Evolutionary conservation across 2,888 invertebrate species (phyloP).

Genomic region (Sinelater perroti): DNA sequence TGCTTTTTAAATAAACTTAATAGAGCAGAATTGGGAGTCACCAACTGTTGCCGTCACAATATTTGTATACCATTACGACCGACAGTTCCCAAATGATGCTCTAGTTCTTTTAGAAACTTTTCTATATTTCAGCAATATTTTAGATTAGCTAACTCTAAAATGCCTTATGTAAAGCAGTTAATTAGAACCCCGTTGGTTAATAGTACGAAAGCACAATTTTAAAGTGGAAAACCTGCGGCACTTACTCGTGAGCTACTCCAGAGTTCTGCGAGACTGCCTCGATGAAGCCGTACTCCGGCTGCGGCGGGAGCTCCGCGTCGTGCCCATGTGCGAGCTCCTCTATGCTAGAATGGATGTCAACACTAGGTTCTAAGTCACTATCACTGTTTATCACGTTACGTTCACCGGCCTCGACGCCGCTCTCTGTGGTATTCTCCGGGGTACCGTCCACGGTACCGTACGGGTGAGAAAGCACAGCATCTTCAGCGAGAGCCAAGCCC

Average conservation of each 20-base stretch:
- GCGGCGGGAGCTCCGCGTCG: constrained; percentile 51
- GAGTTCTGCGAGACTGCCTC: constrained; percentile 66
- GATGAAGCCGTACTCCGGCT: constrained; percentile 63
- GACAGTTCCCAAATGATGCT: no score
- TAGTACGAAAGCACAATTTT: no score
- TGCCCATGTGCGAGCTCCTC: constrained; percentile 40
- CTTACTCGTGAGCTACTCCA: constrained; percentile 67
- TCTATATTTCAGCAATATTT: no score
- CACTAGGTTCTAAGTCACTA: constrained; percentile 40
- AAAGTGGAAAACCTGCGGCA: no score
- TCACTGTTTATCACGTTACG: constrained; percentile 20
- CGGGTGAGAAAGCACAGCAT: constrained; percentile 39
- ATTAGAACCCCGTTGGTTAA: no score
- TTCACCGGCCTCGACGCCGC: constrained; percentile 31
- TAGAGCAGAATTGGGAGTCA: no score
- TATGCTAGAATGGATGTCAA: constrained; percentile 45
- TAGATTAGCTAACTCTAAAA: no score
- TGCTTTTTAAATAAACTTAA: no score
- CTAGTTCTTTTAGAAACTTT: no score
- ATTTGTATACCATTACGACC: no score
- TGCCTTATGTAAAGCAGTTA: no score
- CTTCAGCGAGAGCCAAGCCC: constrained; percentile 68
- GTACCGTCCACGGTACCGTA: constrained; percentile 10
- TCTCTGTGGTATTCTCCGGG: constrained; percentile 29
- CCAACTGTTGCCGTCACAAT: no score